Evolutionary conservation across 2,113 vertebrate species (phyloP).

Genomic region (Panurus biarmicus): DNA sequence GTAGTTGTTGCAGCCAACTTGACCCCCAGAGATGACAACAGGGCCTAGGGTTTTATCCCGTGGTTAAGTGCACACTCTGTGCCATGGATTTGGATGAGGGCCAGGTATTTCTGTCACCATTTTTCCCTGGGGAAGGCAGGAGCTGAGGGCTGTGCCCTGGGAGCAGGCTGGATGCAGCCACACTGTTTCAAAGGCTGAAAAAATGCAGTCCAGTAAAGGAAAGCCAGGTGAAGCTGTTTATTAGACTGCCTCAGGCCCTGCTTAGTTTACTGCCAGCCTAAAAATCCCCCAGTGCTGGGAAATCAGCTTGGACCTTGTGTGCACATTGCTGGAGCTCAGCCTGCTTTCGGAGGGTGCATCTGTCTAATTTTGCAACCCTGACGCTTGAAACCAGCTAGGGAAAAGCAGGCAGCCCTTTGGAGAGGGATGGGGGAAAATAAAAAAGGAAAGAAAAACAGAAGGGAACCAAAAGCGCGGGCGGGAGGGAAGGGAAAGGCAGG

Average conservation of each 20-base stretch:
- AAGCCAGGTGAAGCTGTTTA: neutral
- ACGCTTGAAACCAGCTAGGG: neutral
- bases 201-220: neutral
- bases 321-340: neutral
- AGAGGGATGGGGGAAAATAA: neutral
- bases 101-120: neutral
- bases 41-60: neutral
- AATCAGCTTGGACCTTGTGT: neutral
- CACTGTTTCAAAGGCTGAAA: neutral
- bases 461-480: neutral
- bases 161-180: neutral
- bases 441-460: neutral
- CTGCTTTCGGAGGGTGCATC: neutral
- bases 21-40: neutral
- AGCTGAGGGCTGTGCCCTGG: neutral
- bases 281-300: neutral
- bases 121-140: neutral
- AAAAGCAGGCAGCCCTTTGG: neutral
- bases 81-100: neutral
- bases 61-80: neutral
- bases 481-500: neutral
- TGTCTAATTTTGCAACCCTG: neutral
- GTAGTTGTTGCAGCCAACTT: neutral
- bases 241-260: neutral
- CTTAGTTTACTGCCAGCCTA: neutral